phyloP scores from a whole-genome alignment of 2,797 vertebrate genomes.

The Orestias chungarensis region DNA sequence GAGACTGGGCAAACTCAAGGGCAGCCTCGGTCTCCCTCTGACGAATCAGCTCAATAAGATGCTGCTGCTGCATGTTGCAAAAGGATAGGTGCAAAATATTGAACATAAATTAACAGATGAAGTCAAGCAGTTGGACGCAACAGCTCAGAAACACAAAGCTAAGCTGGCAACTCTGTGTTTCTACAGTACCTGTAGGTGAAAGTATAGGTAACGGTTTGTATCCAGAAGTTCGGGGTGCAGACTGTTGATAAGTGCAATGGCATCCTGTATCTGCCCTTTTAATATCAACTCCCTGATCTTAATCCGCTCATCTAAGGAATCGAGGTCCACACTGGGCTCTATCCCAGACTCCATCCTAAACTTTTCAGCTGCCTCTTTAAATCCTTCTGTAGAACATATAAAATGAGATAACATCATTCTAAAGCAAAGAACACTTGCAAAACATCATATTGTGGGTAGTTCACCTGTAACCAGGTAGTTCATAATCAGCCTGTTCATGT shows the following conservation, averaged over 20 bases:
- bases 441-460: not conserved
- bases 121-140: not conserved
- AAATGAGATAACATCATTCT: not conserved
- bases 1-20: constrained; percentile 96
- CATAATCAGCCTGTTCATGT: constrained; percentile 99
- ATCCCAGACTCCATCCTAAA: constrained; percentile 98
- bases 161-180: not conserved
- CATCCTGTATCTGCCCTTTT: constrained; percentile 97
- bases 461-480: constrained; percentile 98
- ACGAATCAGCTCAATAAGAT: constrained; percentile 97
- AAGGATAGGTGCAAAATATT: not conserved
- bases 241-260: constrained; percentile 94
- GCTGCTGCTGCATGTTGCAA: constrained; percentile 87
- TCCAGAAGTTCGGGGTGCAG: constrained; percentile 96
- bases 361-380: constrained; percentile 98
- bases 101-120: not conserved
- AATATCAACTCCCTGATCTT: constrained; percentile 98
- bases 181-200: constrained; percentile 91
- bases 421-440: not conserved
- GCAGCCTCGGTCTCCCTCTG: constrained; percentile 97
- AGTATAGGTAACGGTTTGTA: constrained; percentile 97
- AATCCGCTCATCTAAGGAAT: constrained; percentile 96
- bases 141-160: not conserved
- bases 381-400: constrained; percentile 85
- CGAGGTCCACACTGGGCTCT: constrained; percentile 94